Conservation (phyloP, 1,140 invertebrate genomes). For the Nautilus pompilius region DNA sequence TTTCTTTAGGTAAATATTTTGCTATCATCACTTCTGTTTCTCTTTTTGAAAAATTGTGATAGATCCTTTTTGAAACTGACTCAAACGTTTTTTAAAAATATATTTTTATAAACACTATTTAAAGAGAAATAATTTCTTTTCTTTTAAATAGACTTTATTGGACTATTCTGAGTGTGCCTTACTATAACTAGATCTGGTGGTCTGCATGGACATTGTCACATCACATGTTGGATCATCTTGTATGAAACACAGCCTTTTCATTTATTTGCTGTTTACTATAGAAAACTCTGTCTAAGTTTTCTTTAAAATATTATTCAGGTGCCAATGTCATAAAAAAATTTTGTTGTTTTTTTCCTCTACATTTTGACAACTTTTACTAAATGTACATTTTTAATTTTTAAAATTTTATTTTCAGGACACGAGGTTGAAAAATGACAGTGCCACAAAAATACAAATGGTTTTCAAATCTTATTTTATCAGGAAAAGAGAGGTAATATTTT, state of each 20-base stretch:
- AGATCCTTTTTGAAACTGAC: no score
- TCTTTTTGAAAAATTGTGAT: no score
- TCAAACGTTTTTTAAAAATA: no score
- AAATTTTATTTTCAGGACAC: constrained; percentile 32
- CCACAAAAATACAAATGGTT: constrained; percentile 74
- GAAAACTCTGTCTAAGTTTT: neutral
- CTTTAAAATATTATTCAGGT: neutral
- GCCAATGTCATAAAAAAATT: neutral
- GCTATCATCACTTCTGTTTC: no score
- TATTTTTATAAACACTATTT: no score
- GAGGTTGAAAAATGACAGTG: constrained; percentile 66
- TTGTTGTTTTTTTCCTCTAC: neutral
- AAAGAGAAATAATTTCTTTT: no score
- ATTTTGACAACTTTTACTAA: neutral
- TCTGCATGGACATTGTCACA: no score
- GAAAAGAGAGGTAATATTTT: constrained; percentile 63
- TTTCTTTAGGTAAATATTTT: no score
- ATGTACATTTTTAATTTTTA: neutral
- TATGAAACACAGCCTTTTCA: neutral
- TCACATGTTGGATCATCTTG: no score
- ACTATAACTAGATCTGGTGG: no score
- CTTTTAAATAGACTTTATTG: no score
- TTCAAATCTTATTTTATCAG: constrained; percentile 73
- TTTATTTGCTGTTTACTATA: neutral
- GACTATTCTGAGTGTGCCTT: no score